Conservation (phyloP, 2,113 vertebrate species). For the Girardinichthys multiradiatus region DNA sequence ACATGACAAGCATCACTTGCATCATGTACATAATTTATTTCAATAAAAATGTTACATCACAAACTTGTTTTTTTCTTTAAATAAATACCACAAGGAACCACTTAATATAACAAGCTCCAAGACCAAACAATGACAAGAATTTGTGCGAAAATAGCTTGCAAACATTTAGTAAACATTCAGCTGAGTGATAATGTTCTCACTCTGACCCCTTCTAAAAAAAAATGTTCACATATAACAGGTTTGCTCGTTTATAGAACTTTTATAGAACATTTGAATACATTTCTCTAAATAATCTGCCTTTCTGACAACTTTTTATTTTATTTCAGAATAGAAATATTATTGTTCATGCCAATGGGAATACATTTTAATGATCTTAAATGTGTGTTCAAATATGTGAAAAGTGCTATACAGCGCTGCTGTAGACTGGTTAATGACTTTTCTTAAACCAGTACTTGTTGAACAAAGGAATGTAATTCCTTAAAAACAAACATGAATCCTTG, state of each 20-base stretch:
- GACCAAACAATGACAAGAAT: constrained; percentile 64
- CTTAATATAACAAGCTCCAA: constrained; percentile 63
- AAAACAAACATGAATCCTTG: not conserved
- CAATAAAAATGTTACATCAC: constrained; percentile 66
- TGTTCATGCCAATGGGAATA: constrained; percentile 11
- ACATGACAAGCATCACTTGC: constrained; percentile 23
- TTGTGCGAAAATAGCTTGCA: constrained; percentile 71
- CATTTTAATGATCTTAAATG: constrained; percentile 10
- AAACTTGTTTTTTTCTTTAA: constrained; percentile 48
- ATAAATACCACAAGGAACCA: constrained; percentile 78
- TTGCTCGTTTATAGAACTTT: constrained; percentile 27
- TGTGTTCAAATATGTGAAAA: constrained; percentile 33
- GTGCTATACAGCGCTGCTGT: constrained; percentile 47
- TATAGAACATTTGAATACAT: constrained; percentile 57
- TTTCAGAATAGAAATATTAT: constrained; percentile 31
- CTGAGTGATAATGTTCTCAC: constrained; percentile 55
- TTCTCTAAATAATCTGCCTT: constrained; percentile 14
- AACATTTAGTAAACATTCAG: constrained; percentile 79
- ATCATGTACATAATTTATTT: constrained; percentile 81
- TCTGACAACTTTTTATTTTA: constrained; percentile 5
- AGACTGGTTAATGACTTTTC: constrained; percentile 5
- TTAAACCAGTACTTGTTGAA: not conserved
- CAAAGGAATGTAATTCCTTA: no score
- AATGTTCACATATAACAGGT: constrained; percentile 43
- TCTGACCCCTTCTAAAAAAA: constrained; percentile 13